Evolutionary conservation across 2,113 vertebrate species (phyloP).

Genomic region (Syngnathoides biaculeatus): DNA sequence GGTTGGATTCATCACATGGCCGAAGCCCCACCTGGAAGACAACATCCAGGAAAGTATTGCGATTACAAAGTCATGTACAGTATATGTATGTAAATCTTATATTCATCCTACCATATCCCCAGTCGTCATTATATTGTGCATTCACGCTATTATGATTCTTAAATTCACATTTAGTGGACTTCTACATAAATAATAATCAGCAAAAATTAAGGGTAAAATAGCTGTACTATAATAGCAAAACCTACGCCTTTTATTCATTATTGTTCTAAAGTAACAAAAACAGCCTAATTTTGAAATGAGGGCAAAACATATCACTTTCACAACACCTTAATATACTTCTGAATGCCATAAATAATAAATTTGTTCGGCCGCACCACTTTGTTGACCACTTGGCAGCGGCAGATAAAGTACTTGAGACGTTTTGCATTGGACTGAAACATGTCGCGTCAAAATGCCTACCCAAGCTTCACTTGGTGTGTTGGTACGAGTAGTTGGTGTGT

Average conservation of each 20-base stretch:
- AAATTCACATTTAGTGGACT: not conserved
- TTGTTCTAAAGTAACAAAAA: too few species aligned
- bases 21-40: conserved; percentile 38
- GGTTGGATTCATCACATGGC: conserved; percentile 45
- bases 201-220: not conserved
- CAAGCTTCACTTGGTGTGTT: conserved; percentile 85
- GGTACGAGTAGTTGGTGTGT: conserved; percentile 85
- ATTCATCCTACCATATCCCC: not conserved
- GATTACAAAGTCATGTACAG: not conserved
- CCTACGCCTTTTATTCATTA: not conserved
- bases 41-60: not conserved
- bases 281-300: too few species aligned
- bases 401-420: not conserved
- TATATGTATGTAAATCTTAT: not conserved
- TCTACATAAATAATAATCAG: not conserved
- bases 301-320: too few species aligned
- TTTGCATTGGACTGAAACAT: not conserved
- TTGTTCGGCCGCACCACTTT: not conserved
- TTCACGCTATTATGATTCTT: too few species aligned
- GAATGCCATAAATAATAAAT: not conserved
- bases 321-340: too few species aligned
- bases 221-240: too few species aligned
- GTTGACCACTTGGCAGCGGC: not conserved
- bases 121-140: too few species aligned
- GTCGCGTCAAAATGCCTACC: conserved; percentile 27